A percentile compares a stretch with the other conserved stretches of the same genome.
Evolutionary conservation across 2,113 vertebrate species (phyloP).

Genomic region (Periophthalmus modestus): DNA sequence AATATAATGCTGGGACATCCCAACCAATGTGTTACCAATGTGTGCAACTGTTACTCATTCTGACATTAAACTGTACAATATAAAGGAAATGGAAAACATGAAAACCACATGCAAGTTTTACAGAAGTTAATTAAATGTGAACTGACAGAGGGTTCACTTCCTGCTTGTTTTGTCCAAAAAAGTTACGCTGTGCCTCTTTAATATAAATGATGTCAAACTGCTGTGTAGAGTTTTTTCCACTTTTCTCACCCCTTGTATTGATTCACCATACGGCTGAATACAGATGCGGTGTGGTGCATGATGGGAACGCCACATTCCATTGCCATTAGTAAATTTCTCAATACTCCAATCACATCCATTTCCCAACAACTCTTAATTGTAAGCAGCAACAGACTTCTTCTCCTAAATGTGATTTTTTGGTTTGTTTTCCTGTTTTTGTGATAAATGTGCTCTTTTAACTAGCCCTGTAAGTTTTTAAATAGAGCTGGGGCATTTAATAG

Average conservation of each 20-base stretch:
- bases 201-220: not conserved
- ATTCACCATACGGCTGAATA: not conserved
- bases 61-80: too few species aligned
- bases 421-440: conserved; percentile 67
- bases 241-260: not conserved
- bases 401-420: conserved; percentile 54
- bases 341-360: conserved; percentile 48
- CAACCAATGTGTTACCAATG: not conserved
- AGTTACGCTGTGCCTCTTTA: not conserved
- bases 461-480: conserved; percentile 59
- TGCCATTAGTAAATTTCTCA: conserved; percentile 49
- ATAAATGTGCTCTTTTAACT: conserved; percentile 64
- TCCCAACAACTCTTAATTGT: conserved; percentile 38
- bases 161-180: too few species aligned
- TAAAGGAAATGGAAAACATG: not conserved
- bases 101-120: too few species aligned
- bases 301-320: conserved; percentile 49
- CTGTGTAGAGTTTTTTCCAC: too few species aligned
- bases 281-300: not conserved
- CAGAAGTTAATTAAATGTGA: too few species aligned
- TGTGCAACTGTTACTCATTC: not conserved
- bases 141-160: too few species aligned
- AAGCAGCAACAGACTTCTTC: conserved; percentile 53
- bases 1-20: not conserved
- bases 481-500: conserved; percentile 54